Percentiles rank a stretch among this genome's conserved stretches.
Conservation (phyloP, 2,888 invertebrate genomes). For the Abrostola triplasia region DNA sequence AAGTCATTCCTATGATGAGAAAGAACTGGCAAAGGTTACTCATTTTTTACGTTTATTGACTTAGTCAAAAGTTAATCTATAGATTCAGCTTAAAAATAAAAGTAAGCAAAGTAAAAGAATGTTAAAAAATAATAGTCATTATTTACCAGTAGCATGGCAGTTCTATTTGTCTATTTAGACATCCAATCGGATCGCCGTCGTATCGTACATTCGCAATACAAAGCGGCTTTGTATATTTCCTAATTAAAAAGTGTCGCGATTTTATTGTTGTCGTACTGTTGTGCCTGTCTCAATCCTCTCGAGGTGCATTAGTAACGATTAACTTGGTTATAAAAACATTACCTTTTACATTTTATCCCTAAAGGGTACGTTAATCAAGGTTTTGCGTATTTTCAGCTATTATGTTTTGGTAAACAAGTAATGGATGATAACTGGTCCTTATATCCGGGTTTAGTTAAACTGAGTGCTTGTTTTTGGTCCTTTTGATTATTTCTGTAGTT, state of each 20-base stretch:
- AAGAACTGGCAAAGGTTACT: too few relatives aligned
- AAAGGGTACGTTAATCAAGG: conserved; percentile 25
- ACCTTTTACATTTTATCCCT: neutral
- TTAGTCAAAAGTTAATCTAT: too few relatives aligned
- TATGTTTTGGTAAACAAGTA: conserved; percentile 12
- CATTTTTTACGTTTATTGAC: too few relatives aligned
- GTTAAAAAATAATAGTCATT: neutral
- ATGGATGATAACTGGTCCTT: conserved; percentile 4
- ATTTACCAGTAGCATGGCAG: neutral
- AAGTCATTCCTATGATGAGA: too few relatives aligned
- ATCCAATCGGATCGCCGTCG: conserved; percentile 30
- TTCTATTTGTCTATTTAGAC: neutral
- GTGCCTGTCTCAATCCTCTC: conserved; percentile 25
- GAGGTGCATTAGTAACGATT: conserved; percentile 32
- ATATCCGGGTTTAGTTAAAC: neutral
- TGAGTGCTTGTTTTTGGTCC: neutral
- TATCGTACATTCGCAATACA: conserved; percentile 12
- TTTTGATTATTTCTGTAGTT: neutral
- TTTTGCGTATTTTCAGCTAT: conserved; percentile 37
- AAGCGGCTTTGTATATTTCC: conserved; percentile 27
- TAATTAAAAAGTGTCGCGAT: conserved; percentile 37
- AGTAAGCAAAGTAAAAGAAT: too few relatives aligned
- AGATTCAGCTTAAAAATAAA: too few relatives aligned
- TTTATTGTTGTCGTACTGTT: conserved; percentile 31
- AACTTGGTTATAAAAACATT: conserved; percentile 29